phyloP scores from a whole-genome alignment of 2,888 invertebrate genomes.

The Ophion ellenae region DNA sequence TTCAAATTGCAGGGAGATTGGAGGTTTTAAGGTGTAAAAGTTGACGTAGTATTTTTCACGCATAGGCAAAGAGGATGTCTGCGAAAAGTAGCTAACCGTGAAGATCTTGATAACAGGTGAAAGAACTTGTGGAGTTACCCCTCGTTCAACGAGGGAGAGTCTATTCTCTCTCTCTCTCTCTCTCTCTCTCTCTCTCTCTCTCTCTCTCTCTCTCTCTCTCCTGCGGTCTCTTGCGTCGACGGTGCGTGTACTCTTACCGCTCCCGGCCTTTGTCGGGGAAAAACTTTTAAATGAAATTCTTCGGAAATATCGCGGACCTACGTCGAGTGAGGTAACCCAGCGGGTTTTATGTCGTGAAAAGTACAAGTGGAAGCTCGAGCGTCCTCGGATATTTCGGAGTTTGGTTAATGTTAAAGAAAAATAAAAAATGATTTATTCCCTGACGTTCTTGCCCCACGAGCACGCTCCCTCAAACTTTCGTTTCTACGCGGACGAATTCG shows the following conservation, averaged over 20 bases:
- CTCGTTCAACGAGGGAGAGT: constrained; percentile 37
- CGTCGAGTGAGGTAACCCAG: constrained; percentile 38
- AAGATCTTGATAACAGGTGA: constrained; percentile 58
- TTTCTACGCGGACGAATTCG: constrained; percentile 13
- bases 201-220: not conserved
- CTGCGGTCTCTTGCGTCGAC: constrained; percentile 22
- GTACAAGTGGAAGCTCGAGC: constrained; percentile 30
- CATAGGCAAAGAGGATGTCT: not conserved
- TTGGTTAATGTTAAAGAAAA: constrained; percentile 38
- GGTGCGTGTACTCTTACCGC: constrained; percentile 29
- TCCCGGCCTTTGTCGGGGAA: constrained; percentile 32
- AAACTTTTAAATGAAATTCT: constrained; percentile 80
- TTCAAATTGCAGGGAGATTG: not conserved
- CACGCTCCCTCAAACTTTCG: constrained; percentile 16
- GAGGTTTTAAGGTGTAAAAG: not conserved
- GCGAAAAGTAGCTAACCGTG: constrained; percentile 37
- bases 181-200: constrained; percentile 2
- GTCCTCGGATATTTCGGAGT: constrained; percentile 45
- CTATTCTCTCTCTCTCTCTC: not conserved
- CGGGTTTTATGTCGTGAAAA: constrained; percentile 37
- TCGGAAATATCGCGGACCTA: constrained; percentile 73
- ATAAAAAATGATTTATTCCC: constrained; percentile 40
- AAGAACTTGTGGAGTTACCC: constrained; percentile 46
- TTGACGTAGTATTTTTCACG: constrained; percentile 5
- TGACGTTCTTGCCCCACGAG: not conserved